Evolutionary conservation across 1,140 invertebrate species (phyloP), one percentile per base, ranked within the genome.

Genomic region (Araneus ventricosus): DNA sequence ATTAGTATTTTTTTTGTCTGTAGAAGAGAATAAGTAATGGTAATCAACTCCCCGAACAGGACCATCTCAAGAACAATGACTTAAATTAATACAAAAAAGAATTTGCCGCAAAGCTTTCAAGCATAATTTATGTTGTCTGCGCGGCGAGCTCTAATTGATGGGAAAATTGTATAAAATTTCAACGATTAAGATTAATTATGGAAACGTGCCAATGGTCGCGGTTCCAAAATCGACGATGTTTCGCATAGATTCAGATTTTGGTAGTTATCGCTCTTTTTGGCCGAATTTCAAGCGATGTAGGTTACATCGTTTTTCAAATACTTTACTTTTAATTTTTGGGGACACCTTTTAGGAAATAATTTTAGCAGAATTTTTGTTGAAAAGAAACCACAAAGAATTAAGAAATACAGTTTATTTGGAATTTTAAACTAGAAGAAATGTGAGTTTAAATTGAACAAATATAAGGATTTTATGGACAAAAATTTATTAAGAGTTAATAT

Each of bases 141-240:
- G 90, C 90, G 82, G 82, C 37, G 61, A 85, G 63, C 70, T 27
- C 90, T 92, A 92, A 92, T 92, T 92, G 90, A 92, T 92, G 90
- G 80, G 90, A 70, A 92, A 92, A 92, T 92, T 86, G 90, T 86
- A 86, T 92, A 92, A 92, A 92, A 92, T 92, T 92, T 92, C 82
- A 92, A 92, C 90, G 90, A 92, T 92, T 92, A 92, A 92, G 90
- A 92, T 92, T 92, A 92, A 92, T 92, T 92, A 86, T 63, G 24
- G 39, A 75, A 82, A 86, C 57, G 90, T 85, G 90, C 89, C 79
- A 91, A 82, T 91, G 89, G 75, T 91, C 79, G 52, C 41, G 30
- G 80, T 63, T 61, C 67, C 37, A 39, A 34, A 10, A 75, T 87
- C 59, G 52, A 27, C 34, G 20, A 80, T 27, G 27, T 90, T 90